phyloP scores from a whole-genome alignment of 2,888 invertebrate species.

The Pegoplata infirma region DNA sequence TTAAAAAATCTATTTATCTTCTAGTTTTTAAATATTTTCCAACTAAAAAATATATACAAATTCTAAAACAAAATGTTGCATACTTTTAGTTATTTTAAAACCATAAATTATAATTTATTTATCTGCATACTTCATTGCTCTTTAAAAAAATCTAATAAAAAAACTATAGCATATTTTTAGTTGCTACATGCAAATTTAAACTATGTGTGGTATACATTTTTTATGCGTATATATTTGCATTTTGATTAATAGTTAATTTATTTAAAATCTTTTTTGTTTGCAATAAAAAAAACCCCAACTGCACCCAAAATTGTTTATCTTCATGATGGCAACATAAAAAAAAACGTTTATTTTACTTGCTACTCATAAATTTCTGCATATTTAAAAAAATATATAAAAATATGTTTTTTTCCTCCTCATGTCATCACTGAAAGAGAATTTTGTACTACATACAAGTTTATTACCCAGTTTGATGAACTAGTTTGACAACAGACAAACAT shows the following conservation, averaged over 20 bases:
- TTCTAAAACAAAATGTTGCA: no score
- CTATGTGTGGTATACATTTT: not conserved
- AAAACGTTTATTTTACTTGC: no score
- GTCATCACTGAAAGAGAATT: not conserved
- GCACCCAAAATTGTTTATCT: conserved; percentile 25
- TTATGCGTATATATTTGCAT: conserved; percentile 6
- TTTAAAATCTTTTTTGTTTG: conserved; percentile 29
- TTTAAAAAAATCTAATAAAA: not conserved
- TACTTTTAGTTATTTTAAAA: no score
- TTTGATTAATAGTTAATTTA: conserved; percentile 46
- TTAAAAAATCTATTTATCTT: no score
- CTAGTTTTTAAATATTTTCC: no score
- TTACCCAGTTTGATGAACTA: conserved; percentile 15
- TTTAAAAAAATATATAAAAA: no score
- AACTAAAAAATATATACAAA: no score
- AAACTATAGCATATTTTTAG: conserved; percentile 20
- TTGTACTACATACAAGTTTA: conserved; percentile 19
- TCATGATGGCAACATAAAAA: not conserved
- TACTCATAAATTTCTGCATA: conserved; percentile 1
- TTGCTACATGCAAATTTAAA: not conserved
- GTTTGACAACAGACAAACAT: conserved; percentile 9
- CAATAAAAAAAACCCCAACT: not conserved
- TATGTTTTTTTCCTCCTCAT: not conserved
- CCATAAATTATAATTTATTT: no score
- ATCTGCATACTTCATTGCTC: no score